Evolutionary conservation across 2,113 vertebrate genomes (phyloP).

Genomic region (Pseudorasbora parva): DNA sequence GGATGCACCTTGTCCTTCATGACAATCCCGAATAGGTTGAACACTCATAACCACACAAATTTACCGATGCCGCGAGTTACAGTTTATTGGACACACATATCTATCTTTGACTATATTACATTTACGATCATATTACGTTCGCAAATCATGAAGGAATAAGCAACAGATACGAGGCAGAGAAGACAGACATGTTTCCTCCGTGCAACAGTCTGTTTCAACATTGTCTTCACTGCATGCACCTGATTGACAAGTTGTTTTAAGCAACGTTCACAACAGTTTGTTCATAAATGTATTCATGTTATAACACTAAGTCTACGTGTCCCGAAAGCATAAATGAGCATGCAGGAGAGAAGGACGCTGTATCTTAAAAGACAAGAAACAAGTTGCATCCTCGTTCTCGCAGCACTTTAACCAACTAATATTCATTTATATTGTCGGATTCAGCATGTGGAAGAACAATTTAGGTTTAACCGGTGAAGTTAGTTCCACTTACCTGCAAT

Average conservation of each 20-base stretch:
- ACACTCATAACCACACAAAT: neutral
- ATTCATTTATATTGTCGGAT: neutral
- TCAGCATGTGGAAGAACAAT: neutral
- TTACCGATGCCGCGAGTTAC: too few species aligned
- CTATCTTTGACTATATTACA: neutral
- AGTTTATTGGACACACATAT: neutral
- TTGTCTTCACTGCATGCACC: constrained; percentile 29
- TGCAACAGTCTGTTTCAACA: constrained; percentile 29
- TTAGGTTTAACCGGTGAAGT: neutral
- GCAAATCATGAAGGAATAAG: neutral
- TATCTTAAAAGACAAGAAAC: neutral
- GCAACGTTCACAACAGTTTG: neutral
- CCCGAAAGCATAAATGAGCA: neutral
- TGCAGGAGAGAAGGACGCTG: neutral
- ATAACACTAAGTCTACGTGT: neutral
- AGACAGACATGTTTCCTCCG: neutral
- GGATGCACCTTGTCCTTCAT: constrained; percentile 16
- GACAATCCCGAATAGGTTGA: constrained; percentile 8
- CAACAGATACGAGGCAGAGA: constrained; percentile 16
- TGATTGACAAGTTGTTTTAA: constrained; percentile 39
- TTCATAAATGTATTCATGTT: neutral
- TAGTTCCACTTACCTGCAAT: constrained; percentile 64
- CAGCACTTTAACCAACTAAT: constrained; percentile 9
- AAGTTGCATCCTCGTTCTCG: constrained; percentile 23
- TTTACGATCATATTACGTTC: neutral